Evolutionary conservation across 2,113 vertebrate species (phyloP).

Genomic region (Natator depressus): DNA sequence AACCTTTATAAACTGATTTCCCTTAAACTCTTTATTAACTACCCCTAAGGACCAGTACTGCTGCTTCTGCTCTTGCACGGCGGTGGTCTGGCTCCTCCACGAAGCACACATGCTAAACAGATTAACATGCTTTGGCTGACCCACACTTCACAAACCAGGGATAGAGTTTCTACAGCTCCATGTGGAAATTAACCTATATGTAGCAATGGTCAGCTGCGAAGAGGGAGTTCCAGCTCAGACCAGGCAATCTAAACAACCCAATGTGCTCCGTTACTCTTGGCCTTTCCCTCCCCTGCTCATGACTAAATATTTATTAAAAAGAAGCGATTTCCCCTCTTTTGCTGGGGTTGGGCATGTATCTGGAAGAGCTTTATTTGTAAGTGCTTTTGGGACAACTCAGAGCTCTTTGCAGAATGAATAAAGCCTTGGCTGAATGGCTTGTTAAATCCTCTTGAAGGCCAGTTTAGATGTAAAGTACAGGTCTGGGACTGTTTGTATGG

Average conservation of each 20-base stretch:
- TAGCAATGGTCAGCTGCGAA: slow-evolving; percentile 82
- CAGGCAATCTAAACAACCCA: slow-evolving; percentile 85
- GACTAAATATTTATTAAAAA: slow-evolving; percentile 80
- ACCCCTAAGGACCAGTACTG: slow-evolving; percentile 69
- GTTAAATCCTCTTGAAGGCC: neutral
- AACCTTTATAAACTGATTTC: slow-evolving; percentile 65
- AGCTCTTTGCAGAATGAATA: neutral
- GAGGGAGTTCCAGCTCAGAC: slow-evolving; percentile 77
- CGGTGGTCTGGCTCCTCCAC: slow-evolving; percentile 83
- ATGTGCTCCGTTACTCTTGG: slow-evolving; percentile 80
- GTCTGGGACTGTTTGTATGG: neutral
- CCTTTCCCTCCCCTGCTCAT: slow-evolving; percentile 53
- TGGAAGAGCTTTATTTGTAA: slow-evolving; percentile 55
- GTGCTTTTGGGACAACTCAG: slow-evolving; percentile 42
- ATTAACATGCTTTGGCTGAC: slow-evolving; percentile 90
- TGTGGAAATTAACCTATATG: slow-evolving; percentile 88
- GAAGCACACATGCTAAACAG: slow-evolving; percentile 92
- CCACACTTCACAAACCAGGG: slow-evolving; percentile 81
- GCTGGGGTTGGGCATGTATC: slow-evolving; percentile 39
- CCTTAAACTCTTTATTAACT: slow-evolving; percentile 79
- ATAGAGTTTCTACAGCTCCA: slow-evolving; percentile 86
- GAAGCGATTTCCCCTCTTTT: slow-evolving; percentile 53
- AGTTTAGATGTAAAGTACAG: neutral
- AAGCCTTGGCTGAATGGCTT: neutral
- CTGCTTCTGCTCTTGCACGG: slow-evolving; percentile 78